Conservation (phyloP, 1,140 invertebrate species). For the Micrasema longulum region DNA sequence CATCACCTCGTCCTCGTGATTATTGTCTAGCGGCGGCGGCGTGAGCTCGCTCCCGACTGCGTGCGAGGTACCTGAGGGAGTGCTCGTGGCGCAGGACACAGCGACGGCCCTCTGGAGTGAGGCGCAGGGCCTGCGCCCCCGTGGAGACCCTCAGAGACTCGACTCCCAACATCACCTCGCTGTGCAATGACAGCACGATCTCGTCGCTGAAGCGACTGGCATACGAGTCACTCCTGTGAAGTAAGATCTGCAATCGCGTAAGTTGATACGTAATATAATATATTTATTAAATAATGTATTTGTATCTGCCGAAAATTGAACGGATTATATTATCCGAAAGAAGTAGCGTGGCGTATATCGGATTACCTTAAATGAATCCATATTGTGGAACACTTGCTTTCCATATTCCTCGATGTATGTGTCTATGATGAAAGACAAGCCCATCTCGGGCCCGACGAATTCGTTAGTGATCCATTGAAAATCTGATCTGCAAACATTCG, state of each 20-base stretch:
- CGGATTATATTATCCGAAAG: too few species aligned
- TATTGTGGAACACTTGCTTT: constrained; percentile 56
- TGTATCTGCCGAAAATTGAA: too few species aligned
- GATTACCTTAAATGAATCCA: constrained; percentile 53
- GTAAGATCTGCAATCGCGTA: constrained; percentile 37
- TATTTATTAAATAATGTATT: too few species aligned
- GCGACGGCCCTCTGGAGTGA: constrained; percentile 29
- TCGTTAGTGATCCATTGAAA: constrained; percentile 52
- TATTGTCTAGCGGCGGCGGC: too few species aligned
- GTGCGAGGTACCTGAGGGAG: constrained; percentile 37
- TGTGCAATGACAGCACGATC: constrained; percentile 46
- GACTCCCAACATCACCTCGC: constrained; percentile 42
- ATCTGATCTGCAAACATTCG: background rate
- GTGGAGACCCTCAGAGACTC: constrained; percentile 22
- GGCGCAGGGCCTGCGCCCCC: constrained; percentile 12
- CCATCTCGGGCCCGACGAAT: constrained; percentile 62
- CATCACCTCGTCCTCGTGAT: too few species aligned
- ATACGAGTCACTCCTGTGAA: constrained; percentile 41
- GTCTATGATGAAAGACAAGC: constrained; percentile 60
- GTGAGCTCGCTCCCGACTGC: too few species aligned
- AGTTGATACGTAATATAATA: background rate
- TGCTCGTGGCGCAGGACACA: constrained; percentile 39
- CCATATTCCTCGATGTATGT: constrained; percentile 53
- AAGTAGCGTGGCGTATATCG: too few species aligned
- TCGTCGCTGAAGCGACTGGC: constrained; percentile 23